Conservation (phyloP, 2,888 invertebrate species). For the Leucophora obtusa region DNA sequence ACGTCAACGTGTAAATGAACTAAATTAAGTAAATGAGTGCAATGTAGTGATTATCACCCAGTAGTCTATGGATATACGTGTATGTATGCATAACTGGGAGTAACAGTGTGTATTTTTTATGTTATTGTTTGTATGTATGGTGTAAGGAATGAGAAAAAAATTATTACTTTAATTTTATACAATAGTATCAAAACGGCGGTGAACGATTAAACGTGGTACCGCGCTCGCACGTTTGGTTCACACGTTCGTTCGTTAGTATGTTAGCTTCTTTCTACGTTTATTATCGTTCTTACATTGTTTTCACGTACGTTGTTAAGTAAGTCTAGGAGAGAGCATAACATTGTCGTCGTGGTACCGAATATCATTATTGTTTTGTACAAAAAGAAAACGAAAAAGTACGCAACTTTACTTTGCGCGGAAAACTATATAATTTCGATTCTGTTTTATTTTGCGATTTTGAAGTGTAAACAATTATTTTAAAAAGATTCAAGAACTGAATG, state of each 20-base stretch:
- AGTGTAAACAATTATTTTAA: too few species aligned
- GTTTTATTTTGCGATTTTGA: not conserved
- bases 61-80: not conserved
- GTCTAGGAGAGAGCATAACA: slow-evolving; percentile 11
- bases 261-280: slow-evolving; percentile 45
- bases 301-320: slow-evolving; percentile 39
- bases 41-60: slow-evolving; percentile 56
- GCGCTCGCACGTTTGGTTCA: slow-evolving; percentile 57
- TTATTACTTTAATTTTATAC: slow-evolving; percentile 56
- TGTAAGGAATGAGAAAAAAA: slow-evolving; percentile 55
- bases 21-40: slow-evolving; percentile 57
- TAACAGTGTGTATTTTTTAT: not conserved
- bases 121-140: slow-evolving; percentile 21
- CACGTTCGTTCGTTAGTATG: slow-evolving; percentile 51
- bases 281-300: slow-evolving; percentile 41
- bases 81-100: slow-evolving; percentile 8
- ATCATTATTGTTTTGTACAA: slow-evolving; percentile 50
- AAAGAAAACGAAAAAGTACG: slow-evolving; percentile 34
- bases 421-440: not conserved
- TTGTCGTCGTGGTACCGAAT: slow-evolving; percentile 36
- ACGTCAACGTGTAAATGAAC: slow-evolving; percentile 50
- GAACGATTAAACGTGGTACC: slow-evolving; percentile 62
- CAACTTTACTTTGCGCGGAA: slow-evolving; percentile 57
- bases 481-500: too few species aligned
- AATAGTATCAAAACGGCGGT: slow-evolving; percentile 65